These are phyloP conservation scores for Tipula confusa DNA, from an alignment of 2,888 invertebrate genomes.

Conservation along the genomic window DNA sequence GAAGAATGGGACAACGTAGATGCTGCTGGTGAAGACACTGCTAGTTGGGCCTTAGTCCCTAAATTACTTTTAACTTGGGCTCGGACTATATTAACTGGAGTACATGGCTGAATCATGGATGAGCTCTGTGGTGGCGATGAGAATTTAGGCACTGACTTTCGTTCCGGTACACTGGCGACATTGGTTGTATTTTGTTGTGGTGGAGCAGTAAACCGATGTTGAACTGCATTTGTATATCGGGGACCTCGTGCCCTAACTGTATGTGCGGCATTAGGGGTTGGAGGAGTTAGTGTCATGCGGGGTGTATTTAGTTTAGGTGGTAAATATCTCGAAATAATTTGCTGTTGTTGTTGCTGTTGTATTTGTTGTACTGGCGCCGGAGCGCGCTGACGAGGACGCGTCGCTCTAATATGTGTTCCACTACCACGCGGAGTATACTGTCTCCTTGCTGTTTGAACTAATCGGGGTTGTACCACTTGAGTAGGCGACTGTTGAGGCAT, in stretches of 20 bases:
- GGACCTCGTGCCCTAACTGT: background rate
- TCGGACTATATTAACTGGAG: conserved; percentile 30
- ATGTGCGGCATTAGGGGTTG: background rate
- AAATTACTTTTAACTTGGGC: background rate
- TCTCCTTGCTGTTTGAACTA: background rate
- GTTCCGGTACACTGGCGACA: background rate
- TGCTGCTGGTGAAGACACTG: background rate
- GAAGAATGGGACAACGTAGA: background rate
- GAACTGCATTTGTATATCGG: background rate
- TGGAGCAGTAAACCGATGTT: background rate
- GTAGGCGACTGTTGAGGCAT: conserved; percentile 31
- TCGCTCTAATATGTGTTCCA: background rate
- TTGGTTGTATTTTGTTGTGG: background rate
- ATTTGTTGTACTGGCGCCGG: background rate
- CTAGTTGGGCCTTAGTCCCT: background rate
- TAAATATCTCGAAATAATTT: background rate
- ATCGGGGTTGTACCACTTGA: conserved; percentile 29
- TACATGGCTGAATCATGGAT: conserved; percentile 27
- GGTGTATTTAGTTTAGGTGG: conserved; percentile 26
- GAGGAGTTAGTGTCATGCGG: background rate
- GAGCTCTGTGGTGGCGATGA: background rate
- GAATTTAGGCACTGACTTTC: background rate
- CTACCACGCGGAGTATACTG: background rate
- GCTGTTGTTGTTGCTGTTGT: background rate
- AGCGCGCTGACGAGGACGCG: background rate